Base-by-base conservation (phyloP, 2,888 invertebrate genomes). In the Calameuta filiformis region DNA sequence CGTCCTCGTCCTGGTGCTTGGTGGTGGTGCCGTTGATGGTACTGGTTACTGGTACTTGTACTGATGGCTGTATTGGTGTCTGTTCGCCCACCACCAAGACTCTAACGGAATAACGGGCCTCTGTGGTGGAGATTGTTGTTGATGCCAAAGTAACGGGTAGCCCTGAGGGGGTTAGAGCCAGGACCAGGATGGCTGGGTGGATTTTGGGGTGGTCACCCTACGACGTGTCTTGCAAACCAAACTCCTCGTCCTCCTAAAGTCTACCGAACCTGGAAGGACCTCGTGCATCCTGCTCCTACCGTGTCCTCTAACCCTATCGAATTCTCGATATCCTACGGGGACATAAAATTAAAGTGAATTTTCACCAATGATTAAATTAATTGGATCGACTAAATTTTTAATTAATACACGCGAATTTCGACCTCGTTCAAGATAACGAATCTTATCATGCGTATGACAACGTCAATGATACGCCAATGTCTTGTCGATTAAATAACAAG, bases 141-240 rank as follows among this genome's bases (percentile, higher is more conserved):
- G 91, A 91, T 91, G 90, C 89, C 87, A 84, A 90, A 90, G 90
- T 90, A 90, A 89, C 90, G 88, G 87, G 83, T 83, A 83, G 85
- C 85, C 87, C 88, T 85, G 84, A 83, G 87, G 85, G 86, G 86
- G 86, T 83, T 71, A 71, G 2, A 81, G 83, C 78, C 79, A 80
- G 78, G 80, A 37, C 31, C n/a, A 75, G 75, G 73, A 73, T 56
- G 73, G 73, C 76, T 76, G 80, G 79, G 75, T 71, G 77, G 80
- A 76, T 79, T 79, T 79, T 76, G 79, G 80, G 77, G 80, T 79
- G 85, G 85, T 82, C 81, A 79, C 82, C 83, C 81, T 68, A 71
- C 69, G 88, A 90, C 91, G 91, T 91, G 91, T 90, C 90, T 90
- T 86, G 91, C 91, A 91, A 90, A 87, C 90, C 86, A 88, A 90